A percentile compares a stretch with the other conserved stretches of the same genome.
These are phyloP conservation scores for Protomyctophum bolini DNA, from an alignment of 2,113 vertebrate species.

Conservation along the genomic window DNA sequence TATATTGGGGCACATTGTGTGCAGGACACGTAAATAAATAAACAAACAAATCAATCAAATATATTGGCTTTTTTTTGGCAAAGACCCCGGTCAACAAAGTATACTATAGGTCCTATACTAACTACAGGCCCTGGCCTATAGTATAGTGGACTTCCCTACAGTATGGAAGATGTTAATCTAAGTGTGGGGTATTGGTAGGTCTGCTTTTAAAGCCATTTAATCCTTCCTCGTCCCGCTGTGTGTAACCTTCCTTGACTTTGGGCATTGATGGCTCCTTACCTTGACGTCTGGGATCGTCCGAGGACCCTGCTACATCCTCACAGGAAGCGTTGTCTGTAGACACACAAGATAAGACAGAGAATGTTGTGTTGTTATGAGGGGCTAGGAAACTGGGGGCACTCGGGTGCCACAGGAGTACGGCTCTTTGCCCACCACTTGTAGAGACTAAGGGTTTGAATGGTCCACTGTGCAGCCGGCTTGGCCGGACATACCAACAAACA, in stretches of 20 bases:
- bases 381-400: neutral
- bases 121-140: too few relatives aligned
- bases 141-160: too few relatives aligned
- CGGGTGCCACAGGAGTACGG: conserved; percentile 36
- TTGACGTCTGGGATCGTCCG: conserved; percentile 88
- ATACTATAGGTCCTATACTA: too few relatives aligned
- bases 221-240: neutral
- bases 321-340: conserved; percentile 86
- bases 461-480: too few relatives aligned
- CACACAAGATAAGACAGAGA: conserved; percentile 6
- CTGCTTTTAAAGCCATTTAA: conserved; percentile 1
- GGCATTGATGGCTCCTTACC: conserved; percentile 76
- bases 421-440: too few relatives aligned
- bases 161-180: conserved; percentile 19
- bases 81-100: too few relatives aligned
- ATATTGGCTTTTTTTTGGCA: too few relatives aligned
- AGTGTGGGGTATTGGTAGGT: conserved; percentile 27
- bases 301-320: conserved; percentile 88
- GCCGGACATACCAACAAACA: too few relatives aligned
- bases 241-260: neutral
- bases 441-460: too few relatives aligned
- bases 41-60: too few relatives aligned
- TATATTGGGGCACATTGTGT: too few relatives aligned
- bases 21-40: too few relatives aligned
- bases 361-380: neutral